These are phyloP conservation scores for Diabrotica virgifera DNA, from an alignment of 1,140 invertebrate species.

Conservation along the genomic window DNA sequence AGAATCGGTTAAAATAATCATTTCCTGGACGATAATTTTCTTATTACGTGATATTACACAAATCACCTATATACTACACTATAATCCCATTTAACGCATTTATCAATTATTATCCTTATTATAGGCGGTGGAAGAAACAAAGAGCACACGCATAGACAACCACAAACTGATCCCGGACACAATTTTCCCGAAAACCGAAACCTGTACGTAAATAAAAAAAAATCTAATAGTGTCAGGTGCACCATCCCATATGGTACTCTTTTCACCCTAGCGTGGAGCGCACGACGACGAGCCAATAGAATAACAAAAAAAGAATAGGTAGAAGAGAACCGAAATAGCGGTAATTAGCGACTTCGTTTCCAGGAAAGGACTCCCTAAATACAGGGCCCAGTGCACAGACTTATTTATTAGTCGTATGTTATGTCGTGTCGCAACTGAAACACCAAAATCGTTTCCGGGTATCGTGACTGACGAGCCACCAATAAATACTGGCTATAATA, in stretches of 20 bases:
- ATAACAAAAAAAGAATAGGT: slow-evolving; percentile 10
- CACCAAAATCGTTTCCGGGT: slow-evolving; percentile 27
- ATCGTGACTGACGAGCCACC: slow-evolving; percentile 19
- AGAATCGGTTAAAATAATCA: too few relatives aligned
- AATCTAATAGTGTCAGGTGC: slow-evolving; percentile 1
- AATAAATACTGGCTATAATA: slow-evolving; percentile 14
- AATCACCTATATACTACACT: too few relatives aligned
- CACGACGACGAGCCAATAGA: slow-evolving; percentile 10
- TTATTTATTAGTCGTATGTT: background rate
- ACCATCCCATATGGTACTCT: background rate
- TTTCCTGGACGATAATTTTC: too few relatives aligned
- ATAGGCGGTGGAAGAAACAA: too few relatives aligned
- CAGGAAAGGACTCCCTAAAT: slow-evolving; percentile 27
- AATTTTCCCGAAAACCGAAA: background rate
- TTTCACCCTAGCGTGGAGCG: background rate
- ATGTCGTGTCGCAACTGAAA: slow-evolving; percentile 18
- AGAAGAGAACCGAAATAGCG: slow-evolving; percentile 19
- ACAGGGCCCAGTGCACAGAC: slow-evolving; percentile 20
- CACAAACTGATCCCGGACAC: background rate
- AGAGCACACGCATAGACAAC: background rate
- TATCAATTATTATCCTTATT: too few relatives aligned
- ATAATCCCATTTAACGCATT: too few relatives aligned
- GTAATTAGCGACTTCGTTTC: slow-evolving; percentile 27
- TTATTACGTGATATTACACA: too few relatives aligned
- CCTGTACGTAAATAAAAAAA: background rate